A percentile compares a stretch with the other conserved stretches of the same genome.
phyloP scores from a whole-genome alignment of 2,113 vertebrate genomes.

The Oreochromis niloticus region DNA sequence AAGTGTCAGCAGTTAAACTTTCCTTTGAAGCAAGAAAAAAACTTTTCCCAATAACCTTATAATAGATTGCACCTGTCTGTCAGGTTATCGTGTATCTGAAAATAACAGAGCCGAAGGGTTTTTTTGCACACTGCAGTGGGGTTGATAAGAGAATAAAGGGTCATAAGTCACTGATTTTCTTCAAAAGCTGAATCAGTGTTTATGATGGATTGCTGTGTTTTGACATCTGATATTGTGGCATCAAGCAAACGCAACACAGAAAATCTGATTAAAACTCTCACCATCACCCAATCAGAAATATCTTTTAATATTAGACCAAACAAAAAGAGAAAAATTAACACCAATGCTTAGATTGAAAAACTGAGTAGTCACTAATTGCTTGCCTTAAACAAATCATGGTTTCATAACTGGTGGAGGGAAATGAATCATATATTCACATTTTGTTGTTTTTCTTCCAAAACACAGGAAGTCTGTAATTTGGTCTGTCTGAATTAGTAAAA shows the following conservation, averaged over 20 bases:
- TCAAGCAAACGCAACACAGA: neutral
- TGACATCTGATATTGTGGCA: neutral
- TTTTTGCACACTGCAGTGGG: neutral
- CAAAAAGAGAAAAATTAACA: neutral
- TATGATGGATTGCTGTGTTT: neutral
- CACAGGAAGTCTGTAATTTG: neutral
- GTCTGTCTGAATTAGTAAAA: neutral
- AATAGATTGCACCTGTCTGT: neutral
- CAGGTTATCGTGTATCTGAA: neutral
- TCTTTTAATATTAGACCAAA: neutral
- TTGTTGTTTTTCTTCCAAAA: neutral
- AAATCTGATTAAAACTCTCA: neutral
- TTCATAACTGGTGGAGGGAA: neutral
- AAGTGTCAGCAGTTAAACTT: neutral
- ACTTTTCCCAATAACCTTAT: neutral
- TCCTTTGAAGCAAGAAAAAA: neutral
- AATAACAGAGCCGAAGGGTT: neutral
- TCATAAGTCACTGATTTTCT: neutral
- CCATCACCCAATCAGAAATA: neutral
- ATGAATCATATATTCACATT: neutral
- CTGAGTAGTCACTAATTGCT: neutral
- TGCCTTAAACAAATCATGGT: accelerated
- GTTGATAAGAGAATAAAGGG: neutral
- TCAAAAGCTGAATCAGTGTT: neutral
- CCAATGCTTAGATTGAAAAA: neutral